Percentiles rank a stretch among this genome's conserved stretches.
These are phyloP conservation scores for Alexandromys fortis DNA, from an alignment of 2,113 vertebrate genomes.

Conservation along the genomic window DNA sequence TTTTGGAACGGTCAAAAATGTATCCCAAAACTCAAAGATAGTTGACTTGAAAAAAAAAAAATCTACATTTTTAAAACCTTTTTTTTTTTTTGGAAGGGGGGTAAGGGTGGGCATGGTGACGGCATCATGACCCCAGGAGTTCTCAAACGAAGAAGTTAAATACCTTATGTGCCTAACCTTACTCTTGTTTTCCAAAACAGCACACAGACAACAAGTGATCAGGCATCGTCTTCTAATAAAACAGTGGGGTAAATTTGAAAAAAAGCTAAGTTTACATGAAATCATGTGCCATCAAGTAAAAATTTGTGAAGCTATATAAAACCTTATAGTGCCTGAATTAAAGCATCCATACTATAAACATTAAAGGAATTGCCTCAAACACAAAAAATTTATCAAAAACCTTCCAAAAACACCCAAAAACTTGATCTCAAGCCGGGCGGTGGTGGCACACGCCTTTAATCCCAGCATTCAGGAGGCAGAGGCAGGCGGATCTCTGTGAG, in stretches of 20 bases:
- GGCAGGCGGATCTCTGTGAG: no score
- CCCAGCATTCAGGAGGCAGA: no score
- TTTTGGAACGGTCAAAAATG: conserved; percentile 21
- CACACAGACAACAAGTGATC: background rate
- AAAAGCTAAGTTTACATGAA: conserved; percentile 5
- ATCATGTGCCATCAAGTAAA: conserved; percentile 11
- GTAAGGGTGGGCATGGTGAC: no score
- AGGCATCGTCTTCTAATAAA: conserved; percentile 4
- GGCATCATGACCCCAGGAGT: background rate
- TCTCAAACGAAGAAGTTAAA: background rate
- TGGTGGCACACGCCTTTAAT: no score
- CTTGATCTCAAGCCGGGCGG: background rate
- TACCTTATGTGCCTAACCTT: no score
- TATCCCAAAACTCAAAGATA: conserved; percentile 22
- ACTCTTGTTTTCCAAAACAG: conserved; percentile 20
- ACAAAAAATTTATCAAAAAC: background rate
- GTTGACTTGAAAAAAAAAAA: conserved; percentile 19
- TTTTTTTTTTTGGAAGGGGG: no score
- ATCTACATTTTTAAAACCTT: background rate
- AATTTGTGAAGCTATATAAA: conserved; percentile 20
- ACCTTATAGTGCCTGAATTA: background rate
- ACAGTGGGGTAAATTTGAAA: background rate
- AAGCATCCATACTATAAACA: conserved; percentile 36
- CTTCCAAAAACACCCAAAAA: background rate
- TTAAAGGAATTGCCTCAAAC: conserved; percentile 41